These are phyloP conservation scores for Burhinus bistriatus DNA, from an alignment of 2,113 vertebrate genomes.

Conservation along the genomic window DNA sequence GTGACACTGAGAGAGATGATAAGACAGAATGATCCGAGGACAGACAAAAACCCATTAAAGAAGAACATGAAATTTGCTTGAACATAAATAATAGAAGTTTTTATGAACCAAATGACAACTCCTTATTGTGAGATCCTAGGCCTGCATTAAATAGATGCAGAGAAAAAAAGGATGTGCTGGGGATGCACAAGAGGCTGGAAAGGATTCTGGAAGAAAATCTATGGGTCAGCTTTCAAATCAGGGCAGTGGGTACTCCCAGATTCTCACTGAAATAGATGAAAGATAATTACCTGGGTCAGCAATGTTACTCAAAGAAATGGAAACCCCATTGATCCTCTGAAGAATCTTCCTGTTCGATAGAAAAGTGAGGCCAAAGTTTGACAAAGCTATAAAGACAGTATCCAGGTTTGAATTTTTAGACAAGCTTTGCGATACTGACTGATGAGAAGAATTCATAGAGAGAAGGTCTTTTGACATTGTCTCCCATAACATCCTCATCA, in stretches of 20 bases:
- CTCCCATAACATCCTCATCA: too few relatives aligned
- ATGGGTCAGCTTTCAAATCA: background rate
- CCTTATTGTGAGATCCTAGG: background rate
- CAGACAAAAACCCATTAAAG: background rate
- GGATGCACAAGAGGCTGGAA: rapidly evolving
- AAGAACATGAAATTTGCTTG: background rate
- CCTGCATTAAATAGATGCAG: background rate
- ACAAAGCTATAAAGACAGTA: background rate
- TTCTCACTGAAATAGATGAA: background rate
- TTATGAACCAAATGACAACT: background rate
- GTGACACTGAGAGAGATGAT: background rate
- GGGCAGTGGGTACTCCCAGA: background rate
- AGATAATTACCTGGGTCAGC: background rate
- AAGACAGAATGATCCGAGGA: background rate
- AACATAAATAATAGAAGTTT: background rate
- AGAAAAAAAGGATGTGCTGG: background rate
- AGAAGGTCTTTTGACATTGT: background rate
- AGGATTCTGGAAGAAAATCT: background rate
- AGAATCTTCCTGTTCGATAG: background rate
- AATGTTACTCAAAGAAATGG: background rate
- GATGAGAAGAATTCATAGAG: background rate
- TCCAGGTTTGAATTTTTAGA: background rate
- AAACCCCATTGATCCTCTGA: background rate
- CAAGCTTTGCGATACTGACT: background rate
- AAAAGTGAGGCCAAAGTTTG: background rate